These are phyloP conservation scores for Steatocranus sp. DNA, from an alignment of 2,797 vertebrate genomes.

Conservation along the genomic window DNA sequence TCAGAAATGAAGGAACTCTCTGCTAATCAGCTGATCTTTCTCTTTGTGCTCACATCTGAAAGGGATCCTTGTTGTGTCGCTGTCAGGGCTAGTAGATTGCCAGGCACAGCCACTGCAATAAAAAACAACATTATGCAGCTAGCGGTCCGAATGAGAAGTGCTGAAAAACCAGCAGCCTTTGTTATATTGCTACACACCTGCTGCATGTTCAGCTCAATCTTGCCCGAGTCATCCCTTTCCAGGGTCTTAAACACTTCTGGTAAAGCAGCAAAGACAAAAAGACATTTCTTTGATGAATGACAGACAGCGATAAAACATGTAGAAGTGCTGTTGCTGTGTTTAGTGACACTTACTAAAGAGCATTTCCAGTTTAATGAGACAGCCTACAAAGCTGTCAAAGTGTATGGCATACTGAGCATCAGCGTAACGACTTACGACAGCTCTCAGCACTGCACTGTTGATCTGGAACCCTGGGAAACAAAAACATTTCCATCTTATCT, in stretches of 20 bases:
- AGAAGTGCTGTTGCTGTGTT: not conserved
- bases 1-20: not conserved
- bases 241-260: constrained; percentile 75
- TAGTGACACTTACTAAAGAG: constrained; percentile 82
- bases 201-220: constrained; percentile 73
- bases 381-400: constrained; percentile 85
- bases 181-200: constrained; percentile 54
- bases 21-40: not conserved
- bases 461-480: constrained; percentile 79
- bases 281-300: not conserved
- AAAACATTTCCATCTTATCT: not conserved
- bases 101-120: constrained; percentile 68
- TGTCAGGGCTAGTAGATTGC: constrained; percentile 45
- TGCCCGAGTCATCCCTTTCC: constrained; percentile 59
- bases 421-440: constrained; percentile 72
- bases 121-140: not conserved
- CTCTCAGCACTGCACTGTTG: constrained; percentile 75
- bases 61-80: not conserved
- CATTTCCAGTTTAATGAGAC: constrained; percentile 83
- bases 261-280: not conserved
- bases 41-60: not conserved
- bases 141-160: not conserved
- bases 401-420: constrained; percentile 74
- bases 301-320: not conserved
- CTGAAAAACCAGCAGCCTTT: not conserved